Base-by-base conservation (phyloP, 2,113 vertebrate genomes). In the Oreochromis spilurus region DNA sequence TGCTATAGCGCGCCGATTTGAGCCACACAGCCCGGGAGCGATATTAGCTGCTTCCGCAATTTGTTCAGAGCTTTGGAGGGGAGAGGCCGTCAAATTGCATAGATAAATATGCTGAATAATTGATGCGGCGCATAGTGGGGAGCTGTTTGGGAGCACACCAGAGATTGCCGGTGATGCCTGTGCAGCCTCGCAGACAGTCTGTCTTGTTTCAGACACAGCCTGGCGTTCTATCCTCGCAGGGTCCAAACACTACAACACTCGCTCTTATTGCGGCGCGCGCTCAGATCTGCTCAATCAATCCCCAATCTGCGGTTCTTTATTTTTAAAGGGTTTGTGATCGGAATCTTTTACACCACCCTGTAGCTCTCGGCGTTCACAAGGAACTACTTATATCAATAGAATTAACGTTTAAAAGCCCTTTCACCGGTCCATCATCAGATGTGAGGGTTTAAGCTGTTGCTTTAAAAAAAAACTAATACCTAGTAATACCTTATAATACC, bases 61-160 rank as follows among this genome's bases (percentile, higher is more conserved):
- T 96, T 95, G 94, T 94, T 94, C 87, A 79, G 83, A 92, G 94
- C 92, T 92, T 92, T 87, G 88, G 91, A 94, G 88, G 93, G 94
- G 90, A 93, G 94, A 94, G 94, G 91, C 94, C 93, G 85, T 95
- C 95, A 95, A 94, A 96, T 96, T 96, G 96, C 95, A 95, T 94
- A 96, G 95, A 96, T 96, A 95, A 96, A 96, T 95, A 95, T 90
- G 90, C 87, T 96, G 94, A 96, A 96, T 96, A 96, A 96, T 96
- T 96, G 95, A 96, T 96, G 94, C 90, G 85, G 84, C 70, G 82
- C 92, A 88, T 94, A 84, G 95, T 80, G 89, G 92, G 92, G 94
- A 94, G 93, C 92, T 91, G 94, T 92, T 95, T 93, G 91, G 91
- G 91, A 92, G 90, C 90, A 86, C 91, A 90, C 92, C 36, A 85